phyloP scores from a whole-genome alignment of 2,888 invertebrate genomes.

The Hetaerina titia region DNA sequence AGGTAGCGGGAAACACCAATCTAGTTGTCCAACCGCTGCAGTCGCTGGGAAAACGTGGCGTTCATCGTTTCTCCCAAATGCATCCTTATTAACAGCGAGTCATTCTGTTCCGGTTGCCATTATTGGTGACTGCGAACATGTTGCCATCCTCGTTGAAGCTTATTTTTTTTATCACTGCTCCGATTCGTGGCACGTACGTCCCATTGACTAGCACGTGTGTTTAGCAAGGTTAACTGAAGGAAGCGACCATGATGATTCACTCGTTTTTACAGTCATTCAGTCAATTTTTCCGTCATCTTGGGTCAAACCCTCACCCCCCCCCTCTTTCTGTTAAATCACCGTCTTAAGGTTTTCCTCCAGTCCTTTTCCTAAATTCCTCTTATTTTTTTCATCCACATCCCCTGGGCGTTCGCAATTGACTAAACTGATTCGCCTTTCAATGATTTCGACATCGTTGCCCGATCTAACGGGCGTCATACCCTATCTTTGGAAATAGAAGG shows the following conservation, averaged over 20 bases:
- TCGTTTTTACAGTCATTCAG: background rate
- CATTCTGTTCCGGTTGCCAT: background rate
- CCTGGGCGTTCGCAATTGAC: background rate
- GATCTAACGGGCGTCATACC: background rate
- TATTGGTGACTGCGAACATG: background rate
- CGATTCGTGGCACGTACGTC: background rate
- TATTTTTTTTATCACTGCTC: background rate
- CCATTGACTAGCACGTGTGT: slow-evolving; percentile 13
- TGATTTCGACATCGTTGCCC: background rate
- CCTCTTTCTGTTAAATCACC: background rate
- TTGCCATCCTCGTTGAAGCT: background rate
- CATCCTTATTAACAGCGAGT: slow-evolving; percentile 23
- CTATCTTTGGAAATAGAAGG: background rate
- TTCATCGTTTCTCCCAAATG: background rate
- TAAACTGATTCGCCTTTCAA: background rate
- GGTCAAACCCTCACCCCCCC: background rate
- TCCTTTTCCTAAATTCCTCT: background rate
- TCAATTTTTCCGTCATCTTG: background rate
- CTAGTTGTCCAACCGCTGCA: background rate
- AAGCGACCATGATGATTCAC: background rate
- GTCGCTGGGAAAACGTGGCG: background rate
- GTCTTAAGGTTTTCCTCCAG: background rate
- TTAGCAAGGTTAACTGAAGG: slow-evolving; percentile 19
- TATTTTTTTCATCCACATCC: background rate
- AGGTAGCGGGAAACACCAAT: background rate